These are phyloP conservation scores for Leptodactylus fuscus DNA, from an alignment of 2,113 vertebrate species.

Conservation along the genomic window DNA sequence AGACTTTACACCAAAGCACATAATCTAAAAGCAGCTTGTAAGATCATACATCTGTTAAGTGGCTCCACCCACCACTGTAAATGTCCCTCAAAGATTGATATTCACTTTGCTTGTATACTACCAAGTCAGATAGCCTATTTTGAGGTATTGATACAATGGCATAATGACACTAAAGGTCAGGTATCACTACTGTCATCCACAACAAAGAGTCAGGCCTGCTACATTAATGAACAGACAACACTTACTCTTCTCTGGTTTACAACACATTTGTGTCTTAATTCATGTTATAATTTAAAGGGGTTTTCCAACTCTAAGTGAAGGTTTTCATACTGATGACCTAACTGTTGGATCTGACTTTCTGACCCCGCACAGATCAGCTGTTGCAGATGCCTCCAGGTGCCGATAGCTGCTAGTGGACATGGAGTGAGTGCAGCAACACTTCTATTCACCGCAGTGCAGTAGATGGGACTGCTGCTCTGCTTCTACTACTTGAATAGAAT, in stretches of 20 bases:
- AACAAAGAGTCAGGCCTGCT: neutral
- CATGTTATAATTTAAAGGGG: constrained; percentile 16
- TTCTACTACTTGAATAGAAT: too few species aligned
- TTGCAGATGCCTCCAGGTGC: too few species aligned
- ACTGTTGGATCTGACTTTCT: too few species aligned
- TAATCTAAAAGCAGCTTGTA: neutral
- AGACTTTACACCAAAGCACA: neutral
- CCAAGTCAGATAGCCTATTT: neutral
- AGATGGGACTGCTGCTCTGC: too few species aligned
- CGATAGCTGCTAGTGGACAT: too few species aligned
- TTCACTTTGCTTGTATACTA: neutral
- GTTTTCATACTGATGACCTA: too few species aligned
- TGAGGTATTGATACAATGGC: neutral
- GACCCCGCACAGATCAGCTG: too few species aligned
- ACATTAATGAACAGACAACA: neutral
- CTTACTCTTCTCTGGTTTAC: neutral
- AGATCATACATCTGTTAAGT: neutral
- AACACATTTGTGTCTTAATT: constrained; percentile 14
- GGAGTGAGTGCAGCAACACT: too few species aligned
- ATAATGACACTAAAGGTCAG: neutral
- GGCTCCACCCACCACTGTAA: neutral
- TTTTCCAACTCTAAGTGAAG: too few species aligned
- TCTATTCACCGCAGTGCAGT: too few species aligned
- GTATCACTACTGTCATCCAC: neutral
- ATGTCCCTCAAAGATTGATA: neutral